Conservation (phyloP, 2,113 vertebrate genomes). For the Benitochromis conjunctus region DNA sequence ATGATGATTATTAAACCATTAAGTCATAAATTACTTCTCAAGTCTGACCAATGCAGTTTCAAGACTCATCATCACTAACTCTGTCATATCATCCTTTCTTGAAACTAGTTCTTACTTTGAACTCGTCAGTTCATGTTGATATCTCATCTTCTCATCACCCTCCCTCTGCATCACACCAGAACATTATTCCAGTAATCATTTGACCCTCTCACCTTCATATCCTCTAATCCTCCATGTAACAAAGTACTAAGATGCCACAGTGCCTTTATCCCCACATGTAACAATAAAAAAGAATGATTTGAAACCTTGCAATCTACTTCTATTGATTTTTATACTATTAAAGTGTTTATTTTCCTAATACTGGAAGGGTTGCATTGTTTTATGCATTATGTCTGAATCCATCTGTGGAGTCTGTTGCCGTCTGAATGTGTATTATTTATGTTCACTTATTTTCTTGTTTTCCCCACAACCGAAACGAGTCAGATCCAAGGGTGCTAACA, state of each 20-base stretch:
- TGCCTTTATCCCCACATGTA: slow-evolving; percentile 39
- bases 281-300: slow-evolving; percentile 38
- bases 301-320: slow-evolving; percentile 35
- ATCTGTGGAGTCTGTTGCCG: slow-evolving; percentile 50
- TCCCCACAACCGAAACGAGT: slow-evolving; percentile 36
- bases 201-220: not conserved
- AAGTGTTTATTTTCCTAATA: slow-evolving; percentile 42
- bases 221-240: slow-evolving; percentile 26
- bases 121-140: slow-evolving; percentile 41
- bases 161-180: slow-evolving; percentile 34
- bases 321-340: slow-evolving; percentile 50
- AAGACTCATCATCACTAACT: slow-evolving; percentile 59
- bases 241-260: slow-evolving; percentile 23
- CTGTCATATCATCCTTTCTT: slow-evolving; percentile 39
- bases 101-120: slow-evolving; percentile 45
- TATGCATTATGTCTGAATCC: slow-evolving; percentile 47
- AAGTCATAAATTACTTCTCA: slow-evolving; percentile 27
- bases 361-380: slow-evolving; percentile 35
- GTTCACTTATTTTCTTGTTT: slow-evolving; percentile 42
- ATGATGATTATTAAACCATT: slow-evolving; percentile 61
- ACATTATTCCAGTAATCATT: slow-evolving; percentile 48
- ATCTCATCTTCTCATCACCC: slow-evolving; percentile 42
- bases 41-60: slow-evolving; percentile 69
- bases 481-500: slow-evolving; percentile 57
- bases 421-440: slow-evolving; percentile 55